phyloP scores from a whole-genome alignment of 1,140 invertebrate genomes.

The Drosophila repleta region DNA sequence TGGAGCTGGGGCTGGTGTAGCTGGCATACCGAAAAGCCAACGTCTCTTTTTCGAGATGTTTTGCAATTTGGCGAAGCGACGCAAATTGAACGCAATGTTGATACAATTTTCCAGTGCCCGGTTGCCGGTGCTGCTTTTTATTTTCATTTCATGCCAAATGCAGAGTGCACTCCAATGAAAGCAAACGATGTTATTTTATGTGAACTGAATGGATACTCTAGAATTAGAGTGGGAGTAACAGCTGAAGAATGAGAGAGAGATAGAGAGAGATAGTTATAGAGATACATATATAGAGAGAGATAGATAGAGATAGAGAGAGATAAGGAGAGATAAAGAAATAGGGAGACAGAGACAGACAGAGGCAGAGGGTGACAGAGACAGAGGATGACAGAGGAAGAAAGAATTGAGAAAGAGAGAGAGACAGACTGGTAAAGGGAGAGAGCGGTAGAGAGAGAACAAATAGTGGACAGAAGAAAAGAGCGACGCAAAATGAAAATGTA shows the following conservation, averaged over 20 bases:
- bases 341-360: no score
- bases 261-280: no score
- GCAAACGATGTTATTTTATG: no score
- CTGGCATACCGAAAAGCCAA: conserved; percentile 34
- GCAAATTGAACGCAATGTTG: conserved; percentile 72
- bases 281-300: no score
- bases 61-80: conserved; percentile 70
- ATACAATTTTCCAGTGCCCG: conserved; percentile 61
- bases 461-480: no score
- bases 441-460: no score
- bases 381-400: neutral
- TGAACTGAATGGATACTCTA: conserved; percentile 6
- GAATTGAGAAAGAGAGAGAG: no score
- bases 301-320: no score
- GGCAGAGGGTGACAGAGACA: neutral
- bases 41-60: conserved; percentile 45
- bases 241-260: no score
- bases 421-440: no score
- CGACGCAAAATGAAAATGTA: no score
- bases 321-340: no score
- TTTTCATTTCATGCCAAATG: conserved; percentile 40
- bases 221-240: neutral
- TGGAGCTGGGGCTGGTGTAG: conserved; percentile 34
- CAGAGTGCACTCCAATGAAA: conserved; percentile 21
- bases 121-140: conserved; percentile 21